Base-by-base conservation (phyloP, 2,888 invertebrate species). In the Hipparchia sbordonii region DNA sequence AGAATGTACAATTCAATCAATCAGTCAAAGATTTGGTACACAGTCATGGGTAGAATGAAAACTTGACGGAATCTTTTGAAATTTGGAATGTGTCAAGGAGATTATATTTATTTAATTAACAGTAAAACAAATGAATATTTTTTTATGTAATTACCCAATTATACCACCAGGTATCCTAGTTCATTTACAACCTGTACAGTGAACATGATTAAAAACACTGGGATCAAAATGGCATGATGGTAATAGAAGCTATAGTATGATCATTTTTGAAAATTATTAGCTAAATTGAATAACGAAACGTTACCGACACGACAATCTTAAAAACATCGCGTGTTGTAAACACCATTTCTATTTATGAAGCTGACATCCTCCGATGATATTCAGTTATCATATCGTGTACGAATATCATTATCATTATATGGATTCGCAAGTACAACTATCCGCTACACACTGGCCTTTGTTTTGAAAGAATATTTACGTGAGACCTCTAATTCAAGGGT, bases 281-380 rank as follows among this genome's bases (percentile, higher is more conserved):
- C 57, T 57, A 39, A 52, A 54, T 46, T 54, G 60, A 63, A 7
- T 23, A 63, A 56, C 70, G 68, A 51, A 72, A 70, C 73, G 73
- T 71, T 63, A 52, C 45, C 69, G 73, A 75, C 62, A 73, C 72
- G 73, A 73, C 59, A 12, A 56, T 70, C 54, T 54, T 23, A 13
- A 60, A 62, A n/a, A 60, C 46, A 74, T 66, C 76, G 66, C 66
- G 45, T 12, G 9, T 54, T 72, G 66, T 70, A 75, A 74, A 69
- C 57, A 71, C 54, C 59, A 67, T 73, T 72, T 78, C 79, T 79
- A 79, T 79, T 79, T 79, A 76, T 74, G 74, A 76, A 65, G 69
- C 75, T 79, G 79, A 79, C 78, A 77, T 74, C 73, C 75, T 72
- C 67, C 56, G 71, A 76, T 74, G 70, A 71, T 76, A 76, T 71